phyloP scores from a whole-genome alignment of 2,113 vertebrate species.

The Corythornis vintsioides region DNA sequence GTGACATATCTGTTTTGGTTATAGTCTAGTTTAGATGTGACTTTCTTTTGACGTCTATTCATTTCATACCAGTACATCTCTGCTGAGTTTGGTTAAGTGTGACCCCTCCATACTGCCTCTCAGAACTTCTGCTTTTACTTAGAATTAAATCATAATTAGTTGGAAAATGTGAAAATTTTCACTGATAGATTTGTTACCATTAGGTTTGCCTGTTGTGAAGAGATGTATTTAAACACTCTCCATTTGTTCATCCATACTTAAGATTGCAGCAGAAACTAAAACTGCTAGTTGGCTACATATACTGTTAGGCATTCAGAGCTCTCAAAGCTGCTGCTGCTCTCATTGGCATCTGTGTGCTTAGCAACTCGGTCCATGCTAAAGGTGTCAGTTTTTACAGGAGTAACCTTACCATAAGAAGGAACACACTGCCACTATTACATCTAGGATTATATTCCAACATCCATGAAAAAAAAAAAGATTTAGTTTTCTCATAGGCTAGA shows the following conservation, averaged over 20 bases:
- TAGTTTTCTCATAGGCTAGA: not conserved
- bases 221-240: not conserved
- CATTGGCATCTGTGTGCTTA: not conserved
- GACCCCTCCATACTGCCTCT: not conserved
- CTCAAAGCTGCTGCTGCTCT: not conserved
- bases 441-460: not conserved
- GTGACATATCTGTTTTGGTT: not conserved
- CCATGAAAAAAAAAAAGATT: not conserved
- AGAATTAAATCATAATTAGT: not conserved
- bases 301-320: not conserved
- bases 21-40: not conserved
- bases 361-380: not conserved
- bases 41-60: not conserved
- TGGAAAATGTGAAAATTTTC: not conserved
- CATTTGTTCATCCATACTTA: not conserved
- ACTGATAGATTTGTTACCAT: not conserved
- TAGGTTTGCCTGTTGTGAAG: not conserved
- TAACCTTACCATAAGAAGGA: not conserved
- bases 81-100: not conserved
- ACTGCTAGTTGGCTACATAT: not conserved
- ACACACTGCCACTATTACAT: not conserved
- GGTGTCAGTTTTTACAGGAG: not conserved
- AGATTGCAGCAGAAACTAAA: not conserved
- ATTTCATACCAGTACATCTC: not conserved
- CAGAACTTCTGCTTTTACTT: not conserved